Conservation (phyloP, 92 coral and sea anemone species). For the Chrysogorgia sp. region DNA sequence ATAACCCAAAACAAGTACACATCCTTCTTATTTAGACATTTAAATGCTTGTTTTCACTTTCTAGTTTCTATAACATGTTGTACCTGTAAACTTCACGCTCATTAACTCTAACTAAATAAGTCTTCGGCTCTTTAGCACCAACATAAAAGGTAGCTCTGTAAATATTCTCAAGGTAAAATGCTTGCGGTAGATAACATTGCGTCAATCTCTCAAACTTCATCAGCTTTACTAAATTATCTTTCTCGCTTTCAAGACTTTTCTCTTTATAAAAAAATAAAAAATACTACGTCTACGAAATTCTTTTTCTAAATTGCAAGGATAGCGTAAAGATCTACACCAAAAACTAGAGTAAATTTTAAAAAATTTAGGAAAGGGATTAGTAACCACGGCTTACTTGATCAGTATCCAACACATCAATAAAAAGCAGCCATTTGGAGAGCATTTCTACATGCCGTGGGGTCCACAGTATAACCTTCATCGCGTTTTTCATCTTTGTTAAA, state of each 20-base stretch:
- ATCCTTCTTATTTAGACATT: neutral
- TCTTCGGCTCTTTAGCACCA: neutral
- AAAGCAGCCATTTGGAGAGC: conserved; percentile 12
- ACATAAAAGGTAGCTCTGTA: conserved; percentile 11
- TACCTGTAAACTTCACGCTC: conserved; percentile 26
- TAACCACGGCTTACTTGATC: conserved; percentile 20
- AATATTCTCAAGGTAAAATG: conserved; percentile 1
- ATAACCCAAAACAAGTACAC: neutral
- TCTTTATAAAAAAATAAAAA: neutral
- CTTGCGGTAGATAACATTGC: neutral
- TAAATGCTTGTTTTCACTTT: neutral
- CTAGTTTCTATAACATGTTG: neutral
- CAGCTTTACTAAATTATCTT: neutral
- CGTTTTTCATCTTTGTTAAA: conserved; percentile 8
- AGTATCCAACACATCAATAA: neutral
- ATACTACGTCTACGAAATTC: neutral
- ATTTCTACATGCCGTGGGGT: neutral
- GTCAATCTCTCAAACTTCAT: conserved; percentile 11
- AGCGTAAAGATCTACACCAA: too few species aligned
- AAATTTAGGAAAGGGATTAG: neutral
- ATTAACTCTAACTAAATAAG: neutral
- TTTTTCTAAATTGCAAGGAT: too few species aligned
- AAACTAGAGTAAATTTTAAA: too few species aligned
- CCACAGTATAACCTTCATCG: conserved; percentile 13
- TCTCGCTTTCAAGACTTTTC: neutral